A percentile compares a stretch with the other conserved stretches of the same genome.
phyloP scores from a whole-genome alignment of 2,797 vertebrate species.

The Sarcoramphus papa region DNA sequence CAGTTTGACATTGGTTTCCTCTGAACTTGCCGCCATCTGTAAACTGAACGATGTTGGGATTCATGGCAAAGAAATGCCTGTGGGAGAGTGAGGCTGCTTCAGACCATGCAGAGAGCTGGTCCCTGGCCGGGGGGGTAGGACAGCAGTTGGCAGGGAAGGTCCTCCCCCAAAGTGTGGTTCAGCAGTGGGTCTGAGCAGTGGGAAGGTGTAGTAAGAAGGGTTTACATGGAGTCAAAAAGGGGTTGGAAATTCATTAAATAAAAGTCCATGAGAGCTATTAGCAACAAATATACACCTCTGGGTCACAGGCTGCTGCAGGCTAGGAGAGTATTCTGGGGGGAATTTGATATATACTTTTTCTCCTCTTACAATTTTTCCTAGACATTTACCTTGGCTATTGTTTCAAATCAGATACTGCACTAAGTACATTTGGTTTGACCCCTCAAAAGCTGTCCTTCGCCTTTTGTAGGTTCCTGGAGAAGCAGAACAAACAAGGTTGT shows the following conservation, averaged over 20 bases:
- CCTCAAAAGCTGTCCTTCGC: background rate
- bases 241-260: background rate
- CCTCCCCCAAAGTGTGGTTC: background rate
- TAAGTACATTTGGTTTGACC: background rate
- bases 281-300: background rate
- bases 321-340: background rate
- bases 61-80: background rate
- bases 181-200: background rate
- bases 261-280: background rate
- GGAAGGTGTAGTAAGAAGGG: background rate
- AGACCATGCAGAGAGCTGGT: background rate
- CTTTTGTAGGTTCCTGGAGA: background rate
- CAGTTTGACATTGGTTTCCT: background rate
- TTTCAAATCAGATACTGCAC: background rate
- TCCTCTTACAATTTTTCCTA: background rate
- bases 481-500: background rate
- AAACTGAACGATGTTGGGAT: background rate
- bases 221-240: background rate
- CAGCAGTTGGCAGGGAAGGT: background rate
- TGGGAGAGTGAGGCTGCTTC: background rate
- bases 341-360: background rate
- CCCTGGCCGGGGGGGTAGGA: background rate
- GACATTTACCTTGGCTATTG: background rate
- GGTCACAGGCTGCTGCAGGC: background rate
- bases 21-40: background rate